These are phyloP conservation scores for Molossus alvarezi DNA, from an alignment of 2,797 vertebrate species.

Conservation along the genomic window DNA sequence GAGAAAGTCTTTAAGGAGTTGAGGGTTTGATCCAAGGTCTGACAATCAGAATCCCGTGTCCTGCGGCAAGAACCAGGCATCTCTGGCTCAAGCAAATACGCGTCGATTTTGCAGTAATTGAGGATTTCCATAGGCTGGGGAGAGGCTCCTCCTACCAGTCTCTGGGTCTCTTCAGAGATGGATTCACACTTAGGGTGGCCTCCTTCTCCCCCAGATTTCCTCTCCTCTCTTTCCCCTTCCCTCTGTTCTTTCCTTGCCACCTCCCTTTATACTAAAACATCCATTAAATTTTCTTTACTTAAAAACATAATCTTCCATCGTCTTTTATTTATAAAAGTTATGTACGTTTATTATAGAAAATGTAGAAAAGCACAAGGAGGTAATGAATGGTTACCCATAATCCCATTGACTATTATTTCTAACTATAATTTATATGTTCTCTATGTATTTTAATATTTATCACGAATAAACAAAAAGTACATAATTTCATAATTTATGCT, in stretches of 20 bases:
- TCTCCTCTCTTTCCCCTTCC: not conserved
- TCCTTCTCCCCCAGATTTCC: not conserved
- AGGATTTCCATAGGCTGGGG: not conserved
- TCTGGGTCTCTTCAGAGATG: not conserved
- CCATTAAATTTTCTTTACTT: conserved; percentile 41
- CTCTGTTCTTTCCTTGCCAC: not conserved
- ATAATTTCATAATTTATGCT: conserved; percentile 11
- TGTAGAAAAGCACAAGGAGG: not conserved
- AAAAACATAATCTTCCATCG: conserved; percentile 24
- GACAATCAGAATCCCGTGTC: too few relatives aligned
- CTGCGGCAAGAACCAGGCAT: not conserved
- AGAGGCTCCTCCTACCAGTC: not conserved
- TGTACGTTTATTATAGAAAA: conserved; percentile 38
- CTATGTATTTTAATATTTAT: not conserved
- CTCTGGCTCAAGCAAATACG: not conserved
- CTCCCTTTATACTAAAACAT: not conserved
- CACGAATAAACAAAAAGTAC: not conserved
- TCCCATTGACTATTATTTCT: not conserved
- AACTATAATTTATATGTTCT: conserved; percentile 25
- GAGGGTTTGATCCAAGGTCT: not conserved
- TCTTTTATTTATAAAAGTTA: conserved; percentile 63
- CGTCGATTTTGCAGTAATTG: not conserved
- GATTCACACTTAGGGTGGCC: not conserved
- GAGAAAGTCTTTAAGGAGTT: not conserved
- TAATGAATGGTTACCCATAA: not conserved